Conservation (phyloP, 2,888 invertebrate species). For the Nebria salina region DNA sequence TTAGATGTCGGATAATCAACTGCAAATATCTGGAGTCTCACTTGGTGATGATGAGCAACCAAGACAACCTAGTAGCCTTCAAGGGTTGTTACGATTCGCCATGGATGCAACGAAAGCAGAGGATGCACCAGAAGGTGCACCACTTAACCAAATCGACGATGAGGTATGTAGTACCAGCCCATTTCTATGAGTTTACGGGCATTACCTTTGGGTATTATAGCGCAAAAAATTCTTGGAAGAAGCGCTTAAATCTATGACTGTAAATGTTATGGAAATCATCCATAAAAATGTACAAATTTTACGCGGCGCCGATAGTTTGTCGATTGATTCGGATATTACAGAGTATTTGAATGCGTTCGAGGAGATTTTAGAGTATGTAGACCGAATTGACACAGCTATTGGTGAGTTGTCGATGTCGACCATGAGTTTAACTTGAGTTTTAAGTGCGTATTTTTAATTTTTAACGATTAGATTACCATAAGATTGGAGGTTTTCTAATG, state of each 20-base stretch:
- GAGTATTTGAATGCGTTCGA: conserved; percentile 74
- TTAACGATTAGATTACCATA: conserved; percentile 76
- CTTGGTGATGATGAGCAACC: conserved; percentile 49
- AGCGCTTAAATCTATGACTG: conserved; percentile 75
- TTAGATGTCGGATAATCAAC: conserved; percentile 14
- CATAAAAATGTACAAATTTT: conserved; percentile 70
- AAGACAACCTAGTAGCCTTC: conserved; percentile 58
- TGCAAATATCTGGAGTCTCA: neutral
- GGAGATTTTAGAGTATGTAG: conserved; percentile 73
- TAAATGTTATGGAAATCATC: conserved; percentile 75
- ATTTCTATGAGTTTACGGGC: conserved; percentile 21
- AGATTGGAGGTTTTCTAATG: conserved; percentile 83
- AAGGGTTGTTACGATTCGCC: conserved; percentile 74
- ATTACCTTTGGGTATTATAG: conserved; percentile 62
- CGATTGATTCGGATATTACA: conserved; percentile 66
- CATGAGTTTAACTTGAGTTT: neutral
- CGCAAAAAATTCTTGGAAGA: conserved; percentile 75
- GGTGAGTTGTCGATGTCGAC: conserved; percentile 63
- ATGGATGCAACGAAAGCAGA: conserved; percentile 74
- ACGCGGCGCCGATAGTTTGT: conserved; percentile 63
- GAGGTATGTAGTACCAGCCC: conserved; percentile 63
- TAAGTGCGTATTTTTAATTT: conserved; percentile 32
- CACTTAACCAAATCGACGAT: conserved; percentile 70
- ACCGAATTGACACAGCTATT: conserved; percentile 82
- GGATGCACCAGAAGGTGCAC: conserved; percentile 65